phyloP scores from a whole-genome alignment of 2,113 vertebrate genomes.

The Riparia riparia region DNA sequence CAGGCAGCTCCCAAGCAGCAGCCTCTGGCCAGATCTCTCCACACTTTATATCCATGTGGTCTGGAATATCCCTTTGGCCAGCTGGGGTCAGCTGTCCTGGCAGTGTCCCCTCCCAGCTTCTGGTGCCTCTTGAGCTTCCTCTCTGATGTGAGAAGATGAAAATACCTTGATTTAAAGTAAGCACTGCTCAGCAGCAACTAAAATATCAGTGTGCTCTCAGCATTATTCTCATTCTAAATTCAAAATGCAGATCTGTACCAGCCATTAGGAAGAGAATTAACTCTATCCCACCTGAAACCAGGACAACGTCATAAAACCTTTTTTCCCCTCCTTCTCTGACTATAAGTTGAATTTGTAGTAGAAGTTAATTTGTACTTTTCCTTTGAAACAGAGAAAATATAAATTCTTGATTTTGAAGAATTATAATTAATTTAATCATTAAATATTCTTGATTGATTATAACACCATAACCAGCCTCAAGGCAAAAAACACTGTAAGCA shows the following conservation, averaged over 20 bases:
- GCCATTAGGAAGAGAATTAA: neutral
- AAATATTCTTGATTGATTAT: neutral
- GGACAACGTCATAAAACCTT: neutral
- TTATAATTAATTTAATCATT: neutral
- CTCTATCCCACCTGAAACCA: neutral
- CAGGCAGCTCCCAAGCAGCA: neutral
- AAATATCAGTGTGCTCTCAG: neutral
- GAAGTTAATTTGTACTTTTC: neutral
- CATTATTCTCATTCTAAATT: neutral
- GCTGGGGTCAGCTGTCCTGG: neutral
- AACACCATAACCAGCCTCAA: neutral
- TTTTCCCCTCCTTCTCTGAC: neutral
- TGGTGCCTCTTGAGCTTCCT: neutral
- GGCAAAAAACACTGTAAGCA: neutral
- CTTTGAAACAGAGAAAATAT: neutral
- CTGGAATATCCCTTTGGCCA: neutral
- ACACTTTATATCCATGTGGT: neutral
- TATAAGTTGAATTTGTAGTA: neutral
- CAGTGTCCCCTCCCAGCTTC: neutral
- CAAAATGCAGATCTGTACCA: neutral
- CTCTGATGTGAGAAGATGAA: neutral
- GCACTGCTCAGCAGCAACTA: neutral
- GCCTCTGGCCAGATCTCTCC: neutral
- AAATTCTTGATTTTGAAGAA: neutral
- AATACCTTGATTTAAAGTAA: neutral